Evolutionary conservation across 92 coral and sea anemone genomes (phyloP), one percentile per base, ranked within the genome.

Genomic region (Zoanthus solanderi): DNA sequence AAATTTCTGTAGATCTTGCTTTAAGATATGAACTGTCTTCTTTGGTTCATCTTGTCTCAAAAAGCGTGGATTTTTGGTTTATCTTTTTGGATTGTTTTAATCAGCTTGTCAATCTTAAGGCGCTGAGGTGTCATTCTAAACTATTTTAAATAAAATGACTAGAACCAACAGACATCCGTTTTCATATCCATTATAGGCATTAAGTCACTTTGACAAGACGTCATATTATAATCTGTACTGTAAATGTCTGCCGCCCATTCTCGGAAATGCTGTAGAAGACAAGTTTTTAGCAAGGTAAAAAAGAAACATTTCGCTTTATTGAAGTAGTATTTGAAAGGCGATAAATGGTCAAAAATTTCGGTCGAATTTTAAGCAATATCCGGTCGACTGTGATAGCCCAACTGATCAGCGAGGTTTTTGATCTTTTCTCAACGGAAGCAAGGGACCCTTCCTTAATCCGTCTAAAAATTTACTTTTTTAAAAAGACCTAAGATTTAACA

Each of bases 31-130:
- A 87, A n/a, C 45, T 78, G 37, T 65, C 69, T 65, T 60, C 31
- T 73, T 83, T 61, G 72, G 69, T 45, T 78, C 73, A 61, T 83
- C 45, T 80, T 79, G 85, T 80, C 75, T 91, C 89, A 85, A 74
- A 79, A 47, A 87, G 88, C 87, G 84, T 91, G 93, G 91, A 91
- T 87, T 76, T 84, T 88, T 78, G 12, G 17, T 67, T 84, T 91
- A 91, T 91, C 93, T 83, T 83, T 53, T 18, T 30, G 78, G 66
- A 68, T 91, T 83, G 84, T 91, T 91, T 2, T 37, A 37, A 91
- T 71, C 85, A 81, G 12, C 61, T 81, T 31, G 85, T 66, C 85
- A 67, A 81, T 81, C 85, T 81, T 77, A 17, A 66, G 69, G 69
- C 69, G 66, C 75, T 53, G 63, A 65, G 61, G 60, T 81, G 85